These are phyloP conservation scores for Aethina tumida DNA, from an alignment of 1,140 invertebrate genomes.

Conservation along the genomic window DNA sequence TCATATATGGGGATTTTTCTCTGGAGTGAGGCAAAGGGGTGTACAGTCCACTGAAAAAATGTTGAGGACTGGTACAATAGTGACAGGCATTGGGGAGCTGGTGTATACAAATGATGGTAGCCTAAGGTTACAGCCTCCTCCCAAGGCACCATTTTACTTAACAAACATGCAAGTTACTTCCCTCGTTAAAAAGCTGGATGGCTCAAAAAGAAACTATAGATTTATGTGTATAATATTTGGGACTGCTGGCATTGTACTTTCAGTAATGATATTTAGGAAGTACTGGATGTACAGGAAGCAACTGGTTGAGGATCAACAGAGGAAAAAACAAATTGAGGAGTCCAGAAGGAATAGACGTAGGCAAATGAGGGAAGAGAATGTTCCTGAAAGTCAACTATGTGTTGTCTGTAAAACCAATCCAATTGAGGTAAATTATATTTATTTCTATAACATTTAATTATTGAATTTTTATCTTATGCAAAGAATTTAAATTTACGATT, in stretches of 20 bases:
- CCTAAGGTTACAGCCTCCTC: slow-evolving; percentile 56
- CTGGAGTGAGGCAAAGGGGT: slow-evolving; percentile 60
- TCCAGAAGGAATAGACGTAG: slow-evolving; percentile 53
- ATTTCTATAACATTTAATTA: slow-evolving; percentile 3
- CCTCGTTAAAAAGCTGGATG: slow-evolving; percentile 50
- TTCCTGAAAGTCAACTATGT: slow-evolving; percentile 58
- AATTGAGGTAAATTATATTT: slow-evolving; percentile 45
- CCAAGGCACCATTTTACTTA: slow-evolving; percentile 56
- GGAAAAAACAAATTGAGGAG: slow-evolving; percentile 49
- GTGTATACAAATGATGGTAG: slow-evolving; percentile 40
- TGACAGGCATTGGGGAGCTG: slow-evolving; percentile 68
- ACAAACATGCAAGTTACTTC: slow-evolving; percentile 44
- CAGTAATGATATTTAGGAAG: slow-evolving; percentile 51
- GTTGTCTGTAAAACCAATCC: slow-evolving; percentile 68
- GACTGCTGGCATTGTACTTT: slow-evolving; percentile 51
- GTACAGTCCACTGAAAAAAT: slow-evolving; percentile 72
- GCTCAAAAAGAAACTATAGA: slow-evolving; percentile 53
- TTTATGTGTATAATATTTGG: slow-evolving; percentile 55
- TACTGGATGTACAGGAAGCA: slow-evolving; percentile 45
- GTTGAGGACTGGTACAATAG: slow-evolving; percentile 59
- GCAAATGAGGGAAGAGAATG: slow-evolving; percentile 47
- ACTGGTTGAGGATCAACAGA: slow-evolving; percentile 44
- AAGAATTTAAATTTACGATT: slow-evolving; percentile 16
- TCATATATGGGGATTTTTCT: slow-evolving; percentile 71
- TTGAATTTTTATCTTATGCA: slow-evolving; percentile 2